phyloP scores from a whole-genome alignment of 2,888 invertebrate genomes.

The Arctia plantaginis region DNA sequence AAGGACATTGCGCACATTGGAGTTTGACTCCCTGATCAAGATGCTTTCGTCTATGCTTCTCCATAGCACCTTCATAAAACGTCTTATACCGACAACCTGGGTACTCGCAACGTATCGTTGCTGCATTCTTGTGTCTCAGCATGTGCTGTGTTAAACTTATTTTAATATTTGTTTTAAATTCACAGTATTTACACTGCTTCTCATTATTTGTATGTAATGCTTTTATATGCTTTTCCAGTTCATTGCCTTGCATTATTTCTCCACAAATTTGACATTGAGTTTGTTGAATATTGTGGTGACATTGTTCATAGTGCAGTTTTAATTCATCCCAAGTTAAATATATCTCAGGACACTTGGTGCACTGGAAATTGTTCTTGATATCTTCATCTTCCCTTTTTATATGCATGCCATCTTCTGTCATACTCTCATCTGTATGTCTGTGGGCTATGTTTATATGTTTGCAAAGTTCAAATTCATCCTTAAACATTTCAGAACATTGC shows the following conservation, averaged over 20 bases:
- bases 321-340: constrained; percentile 70
- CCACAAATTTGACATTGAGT: constrained; percentile 80
- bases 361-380: constrained; percentile 67
- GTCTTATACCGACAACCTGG: constrained; percentile 75
- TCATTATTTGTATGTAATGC: constrained; percentile 59
- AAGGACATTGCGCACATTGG: constrained; percentile 76
- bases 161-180: constrained; percentile 70
- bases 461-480: constrained; percentile 76
- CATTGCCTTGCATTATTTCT: constrained; percentile 64
- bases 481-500: constrained; percentile 70
- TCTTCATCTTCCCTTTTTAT: constrained; percentile 71
- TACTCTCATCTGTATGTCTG: constrained; percentile 28
- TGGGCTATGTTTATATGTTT: constrained; percentile 72
- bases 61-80: constrained; percentile 76
- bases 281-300: constrained; percentile 64
- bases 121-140: constrained; percentile 76
- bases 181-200: constrained; percentile 73
- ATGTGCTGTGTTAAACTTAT: constrained; percentile 78
- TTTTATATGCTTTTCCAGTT: constrained; percentile 76
- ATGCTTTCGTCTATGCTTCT: constrained; percentile 75
- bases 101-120: constrained; percentile 71
- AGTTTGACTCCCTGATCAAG: constrained; percentile 72
- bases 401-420: constrained; percentile 30
- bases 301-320: constrained; percentile 71
- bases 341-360: constrained; percentile 73